Percentiles rank a stretch among this genome's conserved stretches.
phyloP scores from a whole-genome alignment of 2,888 invertebrate species.

The Orchesella flavescens region DNA sequence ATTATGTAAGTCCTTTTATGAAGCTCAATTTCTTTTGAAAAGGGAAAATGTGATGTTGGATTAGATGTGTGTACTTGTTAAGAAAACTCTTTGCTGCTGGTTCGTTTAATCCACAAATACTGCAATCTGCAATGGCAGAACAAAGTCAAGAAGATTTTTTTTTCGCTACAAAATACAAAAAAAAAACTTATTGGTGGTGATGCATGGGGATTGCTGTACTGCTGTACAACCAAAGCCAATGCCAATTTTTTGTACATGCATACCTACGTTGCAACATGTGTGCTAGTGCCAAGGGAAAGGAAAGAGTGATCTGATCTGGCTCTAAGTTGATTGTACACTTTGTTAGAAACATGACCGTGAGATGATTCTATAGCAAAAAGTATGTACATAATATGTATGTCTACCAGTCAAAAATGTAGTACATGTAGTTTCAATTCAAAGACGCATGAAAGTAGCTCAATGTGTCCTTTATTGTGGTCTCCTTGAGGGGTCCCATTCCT shows the following conservation, averaged over 20 bases:
- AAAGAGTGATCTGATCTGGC: not conserved
- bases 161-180: too few species aligned
- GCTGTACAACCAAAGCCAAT: too few species aligned
- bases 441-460: constrained; percentile 14
- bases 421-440: too few species aligned
- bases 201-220: too few species aligned
- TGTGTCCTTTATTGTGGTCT: constrained; percentile 31
- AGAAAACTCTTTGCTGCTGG: constrained; percentile 19
- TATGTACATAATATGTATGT: too few species aligned
- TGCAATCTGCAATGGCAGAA: constrained; percentile 20
- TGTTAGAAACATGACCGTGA: too few species aligned
- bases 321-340: too few species aligned
- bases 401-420: too few species aligned
- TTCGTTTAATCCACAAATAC: constrained; percentile 29
- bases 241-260: too few species aligned
- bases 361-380: too few species aligned
- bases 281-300: constrained; percentile 1
- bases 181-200: too few species aligned
- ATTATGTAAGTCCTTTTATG: not conserved
- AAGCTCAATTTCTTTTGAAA: constrained; percentile 31
- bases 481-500: not conserved
- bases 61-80: not conserved
- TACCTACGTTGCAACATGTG: not conserved
- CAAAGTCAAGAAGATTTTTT: not conserved
- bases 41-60: not conserved